Evolutionary conservation across 2,113 vertebrate genomes (phyloP).

Genomic region (Epinephelus fuscoguttatus): DNA sequence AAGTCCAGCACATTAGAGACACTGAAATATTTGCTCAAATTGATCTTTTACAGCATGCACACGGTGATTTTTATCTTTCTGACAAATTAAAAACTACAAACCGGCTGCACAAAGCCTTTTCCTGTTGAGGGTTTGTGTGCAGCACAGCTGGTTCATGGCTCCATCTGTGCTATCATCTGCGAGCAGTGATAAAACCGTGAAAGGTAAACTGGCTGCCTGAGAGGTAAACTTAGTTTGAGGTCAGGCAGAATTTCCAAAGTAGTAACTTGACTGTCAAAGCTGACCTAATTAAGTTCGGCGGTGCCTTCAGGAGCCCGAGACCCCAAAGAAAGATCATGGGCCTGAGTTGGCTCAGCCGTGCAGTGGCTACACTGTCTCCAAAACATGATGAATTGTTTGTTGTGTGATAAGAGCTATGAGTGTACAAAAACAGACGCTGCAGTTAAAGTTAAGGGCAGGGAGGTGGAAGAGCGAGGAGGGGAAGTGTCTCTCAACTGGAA

Average conservation of each 20-base stretch:
- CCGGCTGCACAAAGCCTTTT: background rate
- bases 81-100: conserved; percentile 11
- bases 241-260: conserved; percentile 35
- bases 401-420: conserved; percentile 5
- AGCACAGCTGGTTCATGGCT: conserved; percentile 10
- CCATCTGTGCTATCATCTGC: background rate
- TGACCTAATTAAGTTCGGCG: conserved; percentile 30
- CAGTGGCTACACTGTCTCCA: conserved; percentile 14
- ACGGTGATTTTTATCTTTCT: background rate
- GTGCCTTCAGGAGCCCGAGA: background rate
- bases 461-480: background rate
- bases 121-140: conserved; percentile 6
- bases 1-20: conserved; percentile 7
- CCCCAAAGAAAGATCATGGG: conserved; percentile 26
- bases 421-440: conserved; percentile 3
- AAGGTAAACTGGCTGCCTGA: conserved; percentile 29
- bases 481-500: conserved; percentile 26
- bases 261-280: conserved; percentile 28
- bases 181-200: conserved; percentile 39
- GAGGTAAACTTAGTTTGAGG: conserved; percentile 49
- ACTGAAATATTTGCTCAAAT: conserved; percentile 9
- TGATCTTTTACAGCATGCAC: conserved; percentile 9
- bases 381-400: conserved; percentile 59
- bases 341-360: conserved; percentile 22
- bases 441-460: background rate